phyloP scores from a whole-genome alignment of 2,797 vertebrate species.

The Pseudochirops cupreus region DNA sequence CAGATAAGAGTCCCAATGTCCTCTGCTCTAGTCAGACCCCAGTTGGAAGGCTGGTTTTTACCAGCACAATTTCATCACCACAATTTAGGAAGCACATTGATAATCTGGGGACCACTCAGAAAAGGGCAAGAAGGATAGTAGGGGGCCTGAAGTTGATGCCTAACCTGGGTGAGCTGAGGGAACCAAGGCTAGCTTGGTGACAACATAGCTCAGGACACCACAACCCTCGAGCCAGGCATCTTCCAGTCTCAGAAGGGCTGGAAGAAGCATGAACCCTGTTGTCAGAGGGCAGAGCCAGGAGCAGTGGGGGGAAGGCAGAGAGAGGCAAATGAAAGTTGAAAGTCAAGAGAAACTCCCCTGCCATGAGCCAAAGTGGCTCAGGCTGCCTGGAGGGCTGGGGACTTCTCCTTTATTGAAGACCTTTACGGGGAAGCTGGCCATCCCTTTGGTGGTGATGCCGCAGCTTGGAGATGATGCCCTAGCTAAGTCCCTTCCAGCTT shows the following conservation, averaged over 20 bases:
- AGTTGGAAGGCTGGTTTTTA: neutral
- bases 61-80: neutral
- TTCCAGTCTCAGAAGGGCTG: neutral
- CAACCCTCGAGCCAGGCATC: fast-evolving
- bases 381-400: neutral
- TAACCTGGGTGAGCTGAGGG: neutral
- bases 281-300: neutral
- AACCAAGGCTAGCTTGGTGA: neutral
- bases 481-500: too few species aligned
- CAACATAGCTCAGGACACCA: neutral
- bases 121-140: neutral
- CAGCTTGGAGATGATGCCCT: neutral
- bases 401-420: neutral
- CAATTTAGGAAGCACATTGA: neutral
- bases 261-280: neutral
- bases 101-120: neutral
- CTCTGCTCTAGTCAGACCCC: neutral
- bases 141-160: too few species aligned
- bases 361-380: too few species aligned
- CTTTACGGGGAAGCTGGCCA: too few species aligned
- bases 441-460: neutral
- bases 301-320: neutral
- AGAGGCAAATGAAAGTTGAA: neutral
- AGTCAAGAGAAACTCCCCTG: neutral
- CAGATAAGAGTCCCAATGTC: neutral